A percentile compares a stretch with the other conserved stretches of the same genome.
Evolutionary conservation across 2,113 vertebrate genomes (phyloP).

Genomic region (Aphyosemion australe): DNA sequence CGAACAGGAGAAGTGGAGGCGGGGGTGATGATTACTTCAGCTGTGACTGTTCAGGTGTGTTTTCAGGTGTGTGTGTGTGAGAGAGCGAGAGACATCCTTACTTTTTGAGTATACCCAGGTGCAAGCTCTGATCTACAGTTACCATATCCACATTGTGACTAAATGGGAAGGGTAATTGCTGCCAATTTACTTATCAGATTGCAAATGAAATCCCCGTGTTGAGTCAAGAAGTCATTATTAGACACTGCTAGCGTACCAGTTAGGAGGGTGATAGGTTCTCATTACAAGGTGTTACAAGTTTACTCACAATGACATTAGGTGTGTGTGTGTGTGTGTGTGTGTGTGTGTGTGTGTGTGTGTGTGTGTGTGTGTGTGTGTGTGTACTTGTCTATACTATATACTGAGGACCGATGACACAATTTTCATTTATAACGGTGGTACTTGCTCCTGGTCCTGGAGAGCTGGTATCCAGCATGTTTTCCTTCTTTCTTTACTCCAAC

Average conservation of each 20-base stretch:
- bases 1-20: conserved; percentile 27
- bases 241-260: conserved; percentile 31
- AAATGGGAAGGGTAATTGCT: conserved; percentile 54
- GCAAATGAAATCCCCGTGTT: conserved; percentile 42
- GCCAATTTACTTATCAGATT: conserved; percentile 67
- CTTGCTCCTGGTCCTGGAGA: no score
- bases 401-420: no score
- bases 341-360: no score
- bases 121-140: conserved; percentile 34
- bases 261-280: conserved; percentile 32
- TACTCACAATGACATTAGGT: conserved; percentile 12
- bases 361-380: no score
- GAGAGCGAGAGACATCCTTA: conserved; percentile 41
- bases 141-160: conserved; percentile 42
- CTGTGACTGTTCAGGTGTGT: conserved; percentile 50
- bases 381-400: no score
- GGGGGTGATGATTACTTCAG: conserved; percentile 57
- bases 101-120: conserved; percentile 57
- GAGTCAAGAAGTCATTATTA: conserved; percentile 48
- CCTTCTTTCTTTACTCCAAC: no score
- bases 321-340: neutral
- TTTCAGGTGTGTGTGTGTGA: conserved; percentile 43
- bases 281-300: conserved; percentile 36
- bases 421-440: no score
- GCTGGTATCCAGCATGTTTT: no score